Base-by-base conservation (phyloP, 2,888 invertebrate genomes). In the Stratiomys singularior region DNA sequence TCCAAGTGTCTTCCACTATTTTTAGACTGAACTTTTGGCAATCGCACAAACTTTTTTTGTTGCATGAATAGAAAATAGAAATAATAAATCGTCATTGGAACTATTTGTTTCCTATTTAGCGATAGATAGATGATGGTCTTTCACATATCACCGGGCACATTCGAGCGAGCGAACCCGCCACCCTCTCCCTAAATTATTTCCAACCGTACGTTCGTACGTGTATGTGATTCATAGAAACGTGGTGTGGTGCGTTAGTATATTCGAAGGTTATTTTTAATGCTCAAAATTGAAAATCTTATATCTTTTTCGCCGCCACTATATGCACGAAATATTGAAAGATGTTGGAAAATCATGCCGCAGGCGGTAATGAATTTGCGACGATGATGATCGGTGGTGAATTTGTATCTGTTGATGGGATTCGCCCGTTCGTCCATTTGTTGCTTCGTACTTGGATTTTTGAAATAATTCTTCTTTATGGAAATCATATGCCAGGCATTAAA, bases 401-500 rank as follows among this genome's bases (percentile, higher is more conserved):
- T 52, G 52, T 52, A 15, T 52, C 52, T 52, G 37, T 37, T 37
- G 37, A 37, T 37, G 37, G 37, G 37, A 37, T 37, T 37, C 37
- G 37, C 9, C 37, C 37, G 9, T 37, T 37, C 9, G 37, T 37
- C 37, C 37, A 9, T 37, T 37, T 37, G 37, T 9, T 37, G 37
- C 5, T 37, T 37, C 5, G 5, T 37, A 37, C 37, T 60, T 60
- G 4, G 25, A 25, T 60, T 60, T 60, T 21, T 15, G 64, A 60
- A 60, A 37, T 37, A 60, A 64, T 64, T 71, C 13, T 67, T 18
- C 71, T 46, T 56, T 72, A 30, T 58, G 21, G 72, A 58, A 58
- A 56, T 72, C 72, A 72, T 72, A 58, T 72, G 72, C 72, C 56
- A 21, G 72, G 18, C 72, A 56, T 56, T 25, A 72, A 72, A 72